phyloP scores from a whole-genome alignment of 2,113 vertebrate species.

The Sclerurus mexicanus region DNA sequence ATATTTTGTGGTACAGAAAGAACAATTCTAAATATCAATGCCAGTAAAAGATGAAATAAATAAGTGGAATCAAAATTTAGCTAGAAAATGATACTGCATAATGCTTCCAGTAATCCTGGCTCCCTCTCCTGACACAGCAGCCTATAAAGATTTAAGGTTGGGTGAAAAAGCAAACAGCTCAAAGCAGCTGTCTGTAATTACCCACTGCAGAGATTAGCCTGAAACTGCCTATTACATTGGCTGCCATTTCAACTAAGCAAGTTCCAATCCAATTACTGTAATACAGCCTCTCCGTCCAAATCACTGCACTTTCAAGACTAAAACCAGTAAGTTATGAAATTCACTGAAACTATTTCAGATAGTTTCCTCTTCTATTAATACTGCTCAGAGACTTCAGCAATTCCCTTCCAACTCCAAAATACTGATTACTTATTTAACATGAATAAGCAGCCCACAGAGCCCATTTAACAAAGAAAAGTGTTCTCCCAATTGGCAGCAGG shows the following conservation, averaged over 20 bases:
- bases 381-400: not conserved
- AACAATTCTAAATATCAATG: not conserved
- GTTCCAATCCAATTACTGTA: constrained; percentile 42
- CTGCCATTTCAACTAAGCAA: constrained; percentile 6
- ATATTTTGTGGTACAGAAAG: not conserved
- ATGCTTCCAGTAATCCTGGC: not conserved
- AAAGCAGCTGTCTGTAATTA: not conserved
- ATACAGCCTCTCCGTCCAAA: not conserved
- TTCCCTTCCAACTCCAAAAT: not conserved
- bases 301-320: not conserved
- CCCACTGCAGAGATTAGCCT: constrained; percentile 23
- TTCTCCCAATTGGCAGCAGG: not conserved
- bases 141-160: not conserved
- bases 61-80: not conserved
- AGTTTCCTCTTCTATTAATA: not conserved
- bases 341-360: not conserved
- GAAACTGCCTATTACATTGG: not conserved
- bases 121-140: constrained; percentile 10
- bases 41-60: not conserved
- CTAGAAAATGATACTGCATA: constrained; percentile 1
- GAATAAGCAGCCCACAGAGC: not conserved
- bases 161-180: constrained; percentile 43
- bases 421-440: not conserved
- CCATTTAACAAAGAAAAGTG: not conserved
- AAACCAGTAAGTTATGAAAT: not conserved